These are phyloP conservation scores for Chironomus riparius DNA, from an alignment of 2,888 invertebrate species.

Conservation along the genomic window DNA sequence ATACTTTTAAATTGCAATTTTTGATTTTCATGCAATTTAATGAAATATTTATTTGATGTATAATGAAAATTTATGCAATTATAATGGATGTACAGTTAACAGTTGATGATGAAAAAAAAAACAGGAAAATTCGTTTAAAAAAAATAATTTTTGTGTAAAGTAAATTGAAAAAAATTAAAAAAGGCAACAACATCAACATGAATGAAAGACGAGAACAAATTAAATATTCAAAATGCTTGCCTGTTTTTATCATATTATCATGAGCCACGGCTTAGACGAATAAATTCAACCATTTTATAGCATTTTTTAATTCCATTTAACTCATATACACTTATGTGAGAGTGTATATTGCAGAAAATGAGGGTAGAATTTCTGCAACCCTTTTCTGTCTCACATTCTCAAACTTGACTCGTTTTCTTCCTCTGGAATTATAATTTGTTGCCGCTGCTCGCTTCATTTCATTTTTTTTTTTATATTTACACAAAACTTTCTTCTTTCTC, in stretches of 20 bases:
- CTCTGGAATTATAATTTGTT: slow-evolving; percentile 2
- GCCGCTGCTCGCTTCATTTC: slow-evolving; percentile 1
- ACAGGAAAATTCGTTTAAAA: not conserved
- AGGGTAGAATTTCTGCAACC: slow-evolving; percentile 4
- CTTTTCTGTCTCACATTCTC: slow-evolving; percentile 3
- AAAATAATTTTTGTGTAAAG: not conserved
- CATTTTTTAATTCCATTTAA: slow-evolving; percentile 24
- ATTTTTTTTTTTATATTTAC: not conserved
- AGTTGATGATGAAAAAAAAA: not conserved
- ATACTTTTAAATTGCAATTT: not conserved
- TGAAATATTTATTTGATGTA: not conserved
- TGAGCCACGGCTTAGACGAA: slow-evolving; percentile 21
- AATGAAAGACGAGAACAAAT: not conserved
- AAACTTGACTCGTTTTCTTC: not conserved
- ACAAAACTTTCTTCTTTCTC: not conserved
- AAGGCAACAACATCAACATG: not conserved
- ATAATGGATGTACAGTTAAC: not conserved
- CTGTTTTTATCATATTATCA: slow-evolving; percentile 24
- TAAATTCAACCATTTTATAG: slow-evolving; percentile 25
- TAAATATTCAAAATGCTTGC: slow-evolving; percentile 26
- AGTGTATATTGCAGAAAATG: not conserved
- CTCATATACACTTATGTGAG: slow-evolving; percentile 19
- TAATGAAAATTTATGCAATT: not conserved
- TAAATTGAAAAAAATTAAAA: not conserved
- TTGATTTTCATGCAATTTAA: not conserved